These are phyloP conservation scores for Avahi laniger DNA, from an alignment of 2,797 vertebrate species.

Conservation along the genomic window DNA sequence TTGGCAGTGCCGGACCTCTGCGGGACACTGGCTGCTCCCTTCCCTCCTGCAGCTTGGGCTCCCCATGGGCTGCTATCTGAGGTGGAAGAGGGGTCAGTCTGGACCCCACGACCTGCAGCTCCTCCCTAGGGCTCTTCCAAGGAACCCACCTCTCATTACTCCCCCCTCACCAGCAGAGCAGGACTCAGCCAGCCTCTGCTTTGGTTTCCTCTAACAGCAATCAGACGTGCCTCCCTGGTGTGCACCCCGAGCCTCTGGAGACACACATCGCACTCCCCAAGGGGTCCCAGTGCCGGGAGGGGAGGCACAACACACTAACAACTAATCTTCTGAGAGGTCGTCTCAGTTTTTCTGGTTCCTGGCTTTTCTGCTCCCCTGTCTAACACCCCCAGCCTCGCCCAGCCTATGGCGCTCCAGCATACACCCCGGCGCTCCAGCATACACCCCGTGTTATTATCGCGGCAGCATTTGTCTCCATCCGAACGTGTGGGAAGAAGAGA, in stretches of 20 bases:
- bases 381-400: no score
- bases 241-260: not conserved
- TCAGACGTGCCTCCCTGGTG: not conserved
- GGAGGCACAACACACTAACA: not conserved
- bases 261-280: not conserved
- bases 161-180: not conserved
- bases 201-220: not conserved
- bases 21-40: not conserved
- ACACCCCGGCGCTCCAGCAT: no score
- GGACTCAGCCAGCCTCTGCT: not conserved
- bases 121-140: not conserved
- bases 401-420: no score
- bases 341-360: no score
- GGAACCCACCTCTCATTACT: not conserved
- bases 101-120: not conserved
- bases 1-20: not conserved
- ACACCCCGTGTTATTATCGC: no score
- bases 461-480: no score
- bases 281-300: fast-evolving
- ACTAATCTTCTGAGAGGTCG: not conserved
- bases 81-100: not conserved
- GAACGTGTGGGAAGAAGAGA: no score
- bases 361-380: no score
- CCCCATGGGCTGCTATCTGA: not conserved
- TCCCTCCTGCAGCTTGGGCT: not conserved